phyloP scores from a whole-genome alignment of 2,113 vertebrate species.

The Morphnarchus princeps region DNA sequence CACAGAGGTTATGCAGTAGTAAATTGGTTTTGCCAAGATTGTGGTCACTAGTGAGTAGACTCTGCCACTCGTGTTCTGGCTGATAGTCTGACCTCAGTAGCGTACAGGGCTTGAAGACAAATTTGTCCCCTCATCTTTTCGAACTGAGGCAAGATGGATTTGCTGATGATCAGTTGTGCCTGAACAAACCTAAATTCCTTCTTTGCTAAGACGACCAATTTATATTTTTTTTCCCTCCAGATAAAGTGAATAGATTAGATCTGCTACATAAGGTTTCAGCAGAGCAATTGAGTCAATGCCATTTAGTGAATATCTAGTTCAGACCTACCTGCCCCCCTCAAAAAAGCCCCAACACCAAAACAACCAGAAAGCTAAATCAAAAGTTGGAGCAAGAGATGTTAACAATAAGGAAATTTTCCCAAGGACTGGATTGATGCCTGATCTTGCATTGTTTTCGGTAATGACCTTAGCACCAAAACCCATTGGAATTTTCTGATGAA shows the following conservation, averaged over 20 bases:
- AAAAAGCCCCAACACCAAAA: not conserved
- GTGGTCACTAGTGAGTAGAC: not conserved
- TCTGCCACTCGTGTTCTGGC: rapidly evolving
- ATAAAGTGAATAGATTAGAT: not conserved
- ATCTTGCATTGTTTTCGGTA: not conserved
- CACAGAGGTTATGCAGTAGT: not conserved
- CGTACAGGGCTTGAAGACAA: not conserved
- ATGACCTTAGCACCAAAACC: not conserved
- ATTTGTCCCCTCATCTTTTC: not conserved
- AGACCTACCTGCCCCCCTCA: too few relatives aligned
- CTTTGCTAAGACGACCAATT: not conserved
- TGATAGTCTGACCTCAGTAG: not conserved
- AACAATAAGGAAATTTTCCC: not conserved
- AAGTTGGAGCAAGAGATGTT: not conserved
- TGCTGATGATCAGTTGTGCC: not conserved
- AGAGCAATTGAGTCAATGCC: not conserved
- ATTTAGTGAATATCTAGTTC: not conserved
- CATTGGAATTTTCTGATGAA: not conserved
- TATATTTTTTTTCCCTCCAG: not conserved
- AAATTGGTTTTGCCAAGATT: not conserved
- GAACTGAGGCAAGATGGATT: not conserved
- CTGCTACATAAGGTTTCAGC: not conserved
- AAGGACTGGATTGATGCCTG: not conserved
- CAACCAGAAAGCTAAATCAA: not conserved
- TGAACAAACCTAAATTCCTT: not conserved